phyloP scores from a whole-genome alignment of 2,797 vertebrate genomes.

The Enteromius viviparus region DNA sequence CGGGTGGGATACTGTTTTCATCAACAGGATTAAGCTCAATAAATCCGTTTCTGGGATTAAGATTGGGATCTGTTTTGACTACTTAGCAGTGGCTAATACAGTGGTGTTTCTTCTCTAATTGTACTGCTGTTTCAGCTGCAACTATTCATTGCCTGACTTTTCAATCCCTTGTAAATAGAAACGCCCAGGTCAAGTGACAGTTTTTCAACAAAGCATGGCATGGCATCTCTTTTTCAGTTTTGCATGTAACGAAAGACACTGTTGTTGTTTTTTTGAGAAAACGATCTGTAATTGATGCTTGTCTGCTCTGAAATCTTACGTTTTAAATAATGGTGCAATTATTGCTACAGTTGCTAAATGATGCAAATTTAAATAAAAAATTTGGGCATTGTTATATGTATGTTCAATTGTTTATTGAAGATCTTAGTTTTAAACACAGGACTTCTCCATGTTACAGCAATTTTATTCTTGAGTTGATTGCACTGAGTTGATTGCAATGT shows the following conservation, averaged over 20 bases:
- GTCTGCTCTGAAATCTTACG: neutral
- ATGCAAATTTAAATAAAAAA: neutral
- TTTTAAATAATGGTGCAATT: neutral
- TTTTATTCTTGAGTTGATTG: neutral
- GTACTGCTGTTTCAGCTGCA: slow-evolving; percentile 66
- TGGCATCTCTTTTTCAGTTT: slow-evolving; percentile 23
- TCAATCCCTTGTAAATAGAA: slow-evolving; percentile 71
- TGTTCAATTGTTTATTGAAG: neutral
- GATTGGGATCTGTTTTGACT: slow-evolving; percentile 74
- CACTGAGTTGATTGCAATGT: neutral
- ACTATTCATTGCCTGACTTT: slow-evolving; percentile 71
- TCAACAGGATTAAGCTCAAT: slow-evolving; percentile 79
- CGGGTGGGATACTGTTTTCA: slow-evolving; percentile 81
- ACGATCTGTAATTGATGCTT: neutral
- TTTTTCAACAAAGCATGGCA: slow-evolving; percentile 29
- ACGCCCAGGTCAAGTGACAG: slow-evolving; percentile 64
- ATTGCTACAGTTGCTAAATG: neutral
- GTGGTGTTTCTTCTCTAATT: slow-evolving; percentile 74
- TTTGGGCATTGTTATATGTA: neutral
- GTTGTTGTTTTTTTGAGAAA: neutral
- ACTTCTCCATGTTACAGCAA: neutral
- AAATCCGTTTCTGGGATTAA: slow-evolving; percentile 75
- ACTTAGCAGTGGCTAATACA: slow-evolving; percentile 72
- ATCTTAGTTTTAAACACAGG: neutral
- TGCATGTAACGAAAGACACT: neutral